Conservation (phyloP, 2,888 invertebrate genomes). For the Amiota minor region DNA sequence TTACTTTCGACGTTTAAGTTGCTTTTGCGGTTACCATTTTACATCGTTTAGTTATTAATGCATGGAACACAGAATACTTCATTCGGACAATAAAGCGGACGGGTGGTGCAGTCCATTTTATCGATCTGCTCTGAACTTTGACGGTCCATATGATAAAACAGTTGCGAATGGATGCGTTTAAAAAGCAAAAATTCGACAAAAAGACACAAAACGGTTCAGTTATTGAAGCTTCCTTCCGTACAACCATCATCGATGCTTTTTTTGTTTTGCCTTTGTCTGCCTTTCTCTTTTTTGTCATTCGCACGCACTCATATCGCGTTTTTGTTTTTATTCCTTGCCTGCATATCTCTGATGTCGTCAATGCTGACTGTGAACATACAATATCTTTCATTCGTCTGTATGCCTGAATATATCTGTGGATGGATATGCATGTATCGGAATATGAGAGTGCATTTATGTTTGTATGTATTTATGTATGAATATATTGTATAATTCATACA, state of each 20-base stretch:
- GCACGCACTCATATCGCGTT: neutral
- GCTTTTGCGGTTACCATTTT: no score
- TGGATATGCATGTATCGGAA: neutral
- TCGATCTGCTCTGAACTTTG: slow-evolving; percentile 7
- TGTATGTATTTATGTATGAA: no score
- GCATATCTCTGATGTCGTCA: slow-evolving; percentile 4
- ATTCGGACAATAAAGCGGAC: neutral
- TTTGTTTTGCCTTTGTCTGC: neutral
- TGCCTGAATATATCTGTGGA: neutral
- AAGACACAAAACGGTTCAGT: slow-evolving; percentile 17
- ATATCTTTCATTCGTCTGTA: neutral
- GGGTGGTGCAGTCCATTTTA: neutral
- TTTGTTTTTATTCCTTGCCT: neutral
- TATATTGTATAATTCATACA: no score
- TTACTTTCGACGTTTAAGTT: no score
- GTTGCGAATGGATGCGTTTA: neutral
- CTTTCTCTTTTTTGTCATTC: neutral
- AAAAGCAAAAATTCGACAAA: neutral
- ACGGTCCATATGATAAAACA: neutral
- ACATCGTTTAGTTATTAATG: slow-evolving; percentile 14
- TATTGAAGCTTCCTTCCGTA: slow-evolving; percentile 26
- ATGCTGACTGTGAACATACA: neutral
- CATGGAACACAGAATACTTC: neutral
- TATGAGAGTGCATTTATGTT: no score
- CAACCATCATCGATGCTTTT: slow-evolving; percentile 13